Base-by-base conservation (phyloP, 2,797 vertebrate species). In the Catamblyrhynchus diadema region DNA sequence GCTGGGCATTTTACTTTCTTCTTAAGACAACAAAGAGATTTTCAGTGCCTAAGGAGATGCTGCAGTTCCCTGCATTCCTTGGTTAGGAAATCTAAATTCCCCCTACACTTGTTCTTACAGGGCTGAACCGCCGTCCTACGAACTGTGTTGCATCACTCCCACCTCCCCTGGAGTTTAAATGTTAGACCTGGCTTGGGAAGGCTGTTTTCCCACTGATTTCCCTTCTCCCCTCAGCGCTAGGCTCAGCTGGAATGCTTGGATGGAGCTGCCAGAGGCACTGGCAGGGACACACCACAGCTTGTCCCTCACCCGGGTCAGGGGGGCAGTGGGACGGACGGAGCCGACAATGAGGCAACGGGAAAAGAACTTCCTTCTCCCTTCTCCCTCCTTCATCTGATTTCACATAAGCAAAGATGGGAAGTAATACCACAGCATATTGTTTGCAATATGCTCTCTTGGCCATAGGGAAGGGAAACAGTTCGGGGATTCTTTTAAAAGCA, bases 371-470 rank as follows among this genome's bases (percentile, higher is more conserved):
- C 9, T 90, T 57, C 57, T 89, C 33, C 78, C 32, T 73, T 85
- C 64, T 70, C 45, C 39, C 47, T 73, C 73, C 92, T 71, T 94
- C 57, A 11, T 67, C 30, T 41, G 81, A 95, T 78, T 86, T 73
- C 86, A 81, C 85, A 90, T 65, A 94, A 94, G 95, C 92, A 95
- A 94, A 96, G 86, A 94, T 66, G 90, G 95, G 90, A 95, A 89
- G 78, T 74, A 85, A 93, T 91, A 73, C 61, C 32, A 53, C 61
- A 91, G 86, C 95, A 94, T 95, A 93, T 92, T 97, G 94, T 92
- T 94, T 87, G 91, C 94, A 96, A 96, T 96, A 95, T 95, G 93
- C 81, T 94, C 88, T 88, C 86, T 95, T 95, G 88, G 95, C 92
- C 95, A 96, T 54, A 91, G 86, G 92, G 92, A 95, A 95, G 82